phyloP scores from a whole-genome alignment of 2,888 invertebrate genomes.

The Litoditis marina region DNA sequence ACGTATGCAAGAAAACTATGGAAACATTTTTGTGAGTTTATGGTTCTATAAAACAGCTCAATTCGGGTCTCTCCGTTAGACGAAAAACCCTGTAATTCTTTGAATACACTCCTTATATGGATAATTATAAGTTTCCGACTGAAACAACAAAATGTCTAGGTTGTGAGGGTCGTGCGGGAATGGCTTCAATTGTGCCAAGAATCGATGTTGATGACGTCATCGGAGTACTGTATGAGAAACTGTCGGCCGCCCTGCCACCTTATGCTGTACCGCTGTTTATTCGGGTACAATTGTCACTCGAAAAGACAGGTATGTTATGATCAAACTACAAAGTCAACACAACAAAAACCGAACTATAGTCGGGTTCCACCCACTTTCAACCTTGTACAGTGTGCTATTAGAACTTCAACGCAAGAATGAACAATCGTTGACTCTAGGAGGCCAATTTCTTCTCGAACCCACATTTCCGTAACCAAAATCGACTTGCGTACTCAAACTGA shows the following conservation, averaged over 20 bases:
- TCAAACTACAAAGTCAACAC: neutral
- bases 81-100: too few species aligned
- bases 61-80: too few species aligned
- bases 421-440: too few species aligned
- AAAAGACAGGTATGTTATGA: constrained; percentile 21
- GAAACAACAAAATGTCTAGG: constrained; percentile 55
- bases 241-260: constrained; percentile 8
- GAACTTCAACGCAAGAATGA: neutral
- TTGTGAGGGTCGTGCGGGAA: constrained; percentile 78
- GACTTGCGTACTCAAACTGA: too few species aligned
- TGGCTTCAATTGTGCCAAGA: constrained; percentile 76
- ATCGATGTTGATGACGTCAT: neutral
- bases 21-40: too few species aligned
- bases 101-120: neutral
- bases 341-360: too few species aligned
- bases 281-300: constrained; percentile 1
- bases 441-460: too few species aligned
- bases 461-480: too few species aligned
- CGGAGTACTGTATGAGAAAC: neutral
- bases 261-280: constrained; percentile 20
- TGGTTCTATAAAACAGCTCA: too few species aligned
- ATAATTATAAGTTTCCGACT: neutral
- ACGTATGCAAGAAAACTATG: too few species aligned
- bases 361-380: neutral
- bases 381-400: neutral